phyloP scores from a whole-genome alignment of 2,797 vertebrate genomes.

The Taenioides sp. region DNA sequence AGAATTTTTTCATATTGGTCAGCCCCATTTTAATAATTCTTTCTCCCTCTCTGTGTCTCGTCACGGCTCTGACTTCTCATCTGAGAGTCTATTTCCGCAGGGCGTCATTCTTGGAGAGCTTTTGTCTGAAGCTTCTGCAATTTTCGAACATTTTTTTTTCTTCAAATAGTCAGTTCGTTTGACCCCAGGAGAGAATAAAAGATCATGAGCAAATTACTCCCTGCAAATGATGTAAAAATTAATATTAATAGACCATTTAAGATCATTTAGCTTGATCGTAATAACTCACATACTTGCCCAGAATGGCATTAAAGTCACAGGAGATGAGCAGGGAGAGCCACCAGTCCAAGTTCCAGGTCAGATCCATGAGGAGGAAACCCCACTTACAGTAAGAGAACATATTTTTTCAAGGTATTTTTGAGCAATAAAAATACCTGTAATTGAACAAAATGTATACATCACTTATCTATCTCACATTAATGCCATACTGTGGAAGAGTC shows the following conservation, averaged over 20 bases:
- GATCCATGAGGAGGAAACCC: not conserved
- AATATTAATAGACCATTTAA: not conserved
- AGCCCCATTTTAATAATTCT: not conserved
- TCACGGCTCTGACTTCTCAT: slow-evolving; percentile 34
- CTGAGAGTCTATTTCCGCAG: slow-evolving; percentile 11
- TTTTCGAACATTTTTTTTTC: not conserved
- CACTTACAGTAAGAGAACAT: too few relatives aligned
- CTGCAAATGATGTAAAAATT: not conserved
- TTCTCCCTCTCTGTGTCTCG: slow-evolving; percentile 7
- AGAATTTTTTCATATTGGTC: not conserved
- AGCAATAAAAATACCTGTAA: too few relatives aligned
- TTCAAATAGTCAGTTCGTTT: not conserved
- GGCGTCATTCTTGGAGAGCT: slow-evolving; percentile 19
- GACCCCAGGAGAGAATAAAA: not conserved
- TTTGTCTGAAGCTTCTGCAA: slow-evolving; percentile 25
- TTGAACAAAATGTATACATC: too few relatives aligned
- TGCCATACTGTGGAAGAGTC: too few relatives aligned
- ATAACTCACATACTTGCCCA: not conserved
- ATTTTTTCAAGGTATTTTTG: too few relatives aligned
- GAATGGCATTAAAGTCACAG: too few relatives aligned
- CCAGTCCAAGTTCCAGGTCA: too few relatives aligned
- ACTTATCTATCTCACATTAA: too few relatives aligned
- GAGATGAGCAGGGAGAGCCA: too few relatives aligned
- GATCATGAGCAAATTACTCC: slow-evolving; percentile 18
- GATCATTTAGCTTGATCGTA: not conserved